These are phyloP conservation scores for Dermolepida albohirtum DNA, from an alignment of 2,888 invertebrate species.

Conservation along the genomic window DNA sequence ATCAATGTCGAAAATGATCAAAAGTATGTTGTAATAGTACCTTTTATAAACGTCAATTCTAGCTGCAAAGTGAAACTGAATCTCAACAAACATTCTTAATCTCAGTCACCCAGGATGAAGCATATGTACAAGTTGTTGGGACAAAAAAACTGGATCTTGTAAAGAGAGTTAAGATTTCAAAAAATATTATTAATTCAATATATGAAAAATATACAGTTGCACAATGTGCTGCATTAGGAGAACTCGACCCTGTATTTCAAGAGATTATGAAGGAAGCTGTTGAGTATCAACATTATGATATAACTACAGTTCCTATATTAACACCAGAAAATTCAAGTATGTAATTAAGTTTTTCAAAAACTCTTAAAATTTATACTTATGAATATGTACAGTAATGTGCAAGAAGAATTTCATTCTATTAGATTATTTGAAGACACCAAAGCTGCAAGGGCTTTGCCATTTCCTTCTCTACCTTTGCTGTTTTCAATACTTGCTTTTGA, in stretches of 20 bases:
- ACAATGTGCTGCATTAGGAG: constrained; percentile 43
- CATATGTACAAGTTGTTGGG: constrained; percentile 72
- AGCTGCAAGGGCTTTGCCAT: too few relatives aligned
- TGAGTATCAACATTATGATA: constrained; percentile 43
- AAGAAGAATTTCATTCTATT: too few relatives aligned
- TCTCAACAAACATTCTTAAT: constrained; percentile 69
- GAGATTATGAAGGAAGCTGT: constrained; percentile 52
- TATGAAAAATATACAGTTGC: constrained; percentile 65
- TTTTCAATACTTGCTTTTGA: too few relatives aligned
- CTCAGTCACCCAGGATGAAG: constrained; percentile 70
- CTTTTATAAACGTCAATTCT: constrained; percentile 13
- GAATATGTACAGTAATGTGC: too few relatives aligned
- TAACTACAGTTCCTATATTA: constrained; percentile 36
- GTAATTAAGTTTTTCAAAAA: neutral
- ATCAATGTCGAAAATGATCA: neutral
- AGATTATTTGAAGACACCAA: too few relatives aligned
- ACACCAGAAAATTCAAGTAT: constrained; percentile 33
- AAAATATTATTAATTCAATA: constrained; percentile 52
- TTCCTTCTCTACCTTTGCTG: too few relatives aligned
- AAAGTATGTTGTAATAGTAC: neutral
- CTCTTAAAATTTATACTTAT: too few relatives aligned
- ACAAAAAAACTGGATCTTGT: constrained; percentile 66
- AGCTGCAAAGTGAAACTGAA: constrained; percentile 66
- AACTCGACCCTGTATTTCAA: constrained; percentile 54
- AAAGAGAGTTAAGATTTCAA: constrained; percentile 64